Conservation (phyloP, 1,140 invertebrate genomes). For the Temnothorax nylanderi region DNA sequence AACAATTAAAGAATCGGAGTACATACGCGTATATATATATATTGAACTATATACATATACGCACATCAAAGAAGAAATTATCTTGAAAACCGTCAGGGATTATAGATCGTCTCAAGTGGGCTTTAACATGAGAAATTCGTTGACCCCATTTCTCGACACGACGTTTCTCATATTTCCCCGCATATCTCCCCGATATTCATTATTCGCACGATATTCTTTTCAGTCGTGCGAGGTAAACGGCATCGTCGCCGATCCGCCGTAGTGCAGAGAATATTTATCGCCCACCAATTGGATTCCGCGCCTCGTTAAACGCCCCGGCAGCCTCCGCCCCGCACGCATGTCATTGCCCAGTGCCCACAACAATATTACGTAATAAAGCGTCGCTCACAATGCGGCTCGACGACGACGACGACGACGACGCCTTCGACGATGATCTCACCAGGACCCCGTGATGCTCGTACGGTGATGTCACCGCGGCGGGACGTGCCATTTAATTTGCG, state of each 20-base stretch:
- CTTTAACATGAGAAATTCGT: neutral
- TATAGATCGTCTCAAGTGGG: neutral
- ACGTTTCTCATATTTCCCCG: neutral
- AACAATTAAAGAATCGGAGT: conserved; percentile 5
- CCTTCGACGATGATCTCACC: conserved; percentile 40
- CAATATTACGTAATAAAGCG: conserved; percentile 38
- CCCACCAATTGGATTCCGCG: neutral
- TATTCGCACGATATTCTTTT: neutral
- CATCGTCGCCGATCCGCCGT: neutral
- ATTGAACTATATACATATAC: neutral
- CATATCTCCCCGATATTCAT: neutral
- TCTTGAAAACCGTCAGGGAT: neutral
- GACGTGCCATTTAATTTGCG: conserved; percentile 70
- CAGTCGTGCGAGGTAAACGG: neutral
- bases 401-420: neutral
- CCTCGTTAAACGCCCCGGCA: conserved; percentile 32
- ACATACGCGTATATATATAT: neutral
- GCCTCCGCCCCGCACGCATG: conserved; percentile 33
- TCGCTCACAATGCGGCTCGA: conserved; percentile 54
- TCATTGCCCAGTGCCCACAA: conserved; percentile 12
- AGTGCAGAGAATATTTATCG: neutral
- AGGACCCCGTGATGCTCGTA: conserved; percentile 60
- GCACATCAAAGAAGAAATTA: neutral
- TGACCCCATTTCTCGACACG: conserved; percentile 20
- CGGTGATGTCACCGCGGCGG: conserved; percentile 62